A percentile compares a stretch with the other conserved stretches of the same genome.
Evolutionary conservation across 2,113 vertebrate genomes (phyloP).

Genomic region (Ammodytes marinus): DNA sequence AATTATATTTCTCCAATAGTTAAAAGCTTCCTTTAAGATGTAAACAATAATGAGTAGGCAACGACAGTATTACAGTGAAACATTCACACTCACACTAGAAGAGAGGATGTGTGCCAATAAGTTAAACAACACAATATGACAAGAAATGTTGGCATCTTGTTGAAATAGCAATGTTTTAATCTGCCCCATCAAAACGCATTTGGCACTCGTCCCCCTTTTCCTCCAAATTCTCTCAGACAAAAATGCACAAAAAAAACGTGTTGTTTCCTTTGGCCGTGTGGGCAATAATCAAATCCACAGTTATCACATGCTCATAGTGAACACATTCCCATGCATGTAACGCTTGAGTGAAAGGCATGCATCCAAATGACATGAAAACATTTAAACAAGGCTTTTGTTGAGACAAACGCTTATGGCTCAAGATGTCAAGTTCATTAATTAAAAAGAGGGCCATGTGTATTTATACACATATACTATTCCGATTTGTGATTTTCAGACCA

Average conservation of each 20-base stretch:
- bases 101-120: not conserved
- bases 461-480: constrained; percentile 15
- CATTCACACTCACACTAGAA: not conserved
- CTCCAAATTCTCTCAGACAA: not conserved
- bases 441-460: constrained; percentile 15
- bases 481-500: not conserved
- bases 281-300: constrained; percentile 2
- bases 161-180: not conserved
- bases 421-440: constrained; percentile 29
- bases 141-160: not conserved
- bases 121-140: not conserved
- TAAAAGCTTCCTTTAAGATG: not conserved
- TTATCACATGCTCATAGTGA: not conserved
- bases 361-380: constrained; percentile 10
- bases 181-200: not conserved
- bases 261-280: not conserved
- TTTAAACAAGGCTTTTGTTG: constrained; percentile 31
- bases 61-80: not conserved
- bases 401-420: constrained; percentile 32
- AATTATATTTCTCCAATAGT: not conserved
- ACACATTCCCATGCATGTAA: constrained; percentile 4
- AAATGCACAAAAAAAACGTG: not conserved
- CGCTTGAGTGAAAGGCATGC: not conserved
- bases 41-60: too few species aligned
- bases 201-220: not conserved